Evolutionary conservation across 1,140 invertebrate species (phyloP), one percentile per base, ranked within the genome.

Genomic region (Eciton burchellii): DNA sequence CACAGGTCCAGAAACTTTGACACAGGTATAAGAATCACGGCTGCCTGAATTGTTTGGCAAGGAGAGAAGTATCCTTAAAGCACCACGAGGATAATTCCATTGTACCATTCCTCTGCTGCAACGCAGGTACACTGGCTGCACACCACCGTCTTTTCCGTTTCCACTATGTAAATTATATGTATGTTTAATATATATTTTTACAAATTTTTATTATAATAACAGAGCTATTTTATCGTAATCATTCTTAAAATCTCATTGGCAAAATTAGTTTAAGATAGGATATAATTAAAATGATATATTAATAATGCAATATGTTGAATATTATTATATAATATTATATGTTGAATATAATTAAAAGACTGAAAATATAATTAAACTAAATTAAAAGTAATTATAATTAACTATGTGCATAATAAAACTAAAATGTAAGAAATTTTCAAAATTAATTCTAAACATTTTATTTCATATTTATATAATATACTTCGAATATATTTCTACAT

Each of bases 31-130:
- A 93, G 97, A 97, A 79, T 96, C 95, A 0, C n/a, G 66, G 24
- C 93, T 93, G n/a, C 6, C 35, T 24, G 9, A 24, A 14, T 49
- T 41, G 19, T 0, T 3, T 4, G 86, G 79, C 0, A 63, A 96
- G 90, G 71, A 94, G 41, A 97, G 94, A 6, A 97, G 95, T 9
- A 97, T 94, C 16, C 97, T 92, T 4, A 97, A 91, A 0, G 96
- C 97, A 0, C 97, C 97, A 9, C 95, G 94, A 0, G 97, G 97
- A 91, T 97, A 97, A 72, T 95, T 91, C 97, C 97, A 97, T 3
- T 94, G 94, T 0, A 97, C 95, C 0, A 94, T 93, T 14, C 97
- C 97, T 66, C 96, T 95, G 1, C 96, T 94, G 87, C 97, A 97
- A 24, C 97, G 95, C 26, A 97, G 95, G 92, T 97, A 97, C 6